phyloP scores from a whole-genome alignment of 2,113 vertebrate species.

The Phaetusa simplex region DNA sequence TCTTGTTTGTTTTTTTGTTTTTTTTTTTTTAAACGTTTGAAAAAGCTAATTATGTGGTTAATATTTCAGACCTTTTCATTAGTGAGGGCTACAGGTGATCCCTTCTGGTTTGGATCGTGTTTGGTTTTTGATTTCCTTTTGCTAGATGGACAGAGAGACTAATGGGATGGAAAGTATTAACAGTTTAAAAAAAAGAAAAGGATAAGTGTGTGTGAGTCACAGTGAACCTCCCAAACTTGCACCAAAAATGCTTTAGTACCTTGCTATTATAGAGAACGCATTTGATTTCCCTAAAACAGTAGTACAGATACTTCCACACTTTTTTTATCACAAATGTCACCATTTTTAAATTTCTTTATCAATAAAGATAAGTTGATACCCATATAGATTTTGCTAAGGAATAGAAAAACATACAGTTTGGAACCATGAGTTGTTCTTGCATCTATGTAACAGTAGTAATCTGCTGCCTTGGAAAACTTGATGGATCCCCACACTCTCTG shows the following conservation, averaged over 20 bases:
- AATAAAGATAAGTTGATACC: neutral
- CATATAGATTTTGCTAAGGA: neutral
- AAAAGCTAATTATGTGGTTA: neutral
- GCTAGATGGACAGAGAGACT: neutral
- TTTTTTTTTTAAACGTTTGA: neutral
- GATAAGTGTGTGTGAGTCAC: neutral
- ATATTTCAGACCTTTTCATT: neutral
- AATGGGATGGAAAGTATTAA: neutral
- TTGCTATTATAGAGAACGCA: neutral
- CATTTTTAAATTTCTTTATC: neutral
- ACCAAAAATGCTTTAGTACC: neutral
- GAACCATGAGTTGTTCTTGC: neutral
- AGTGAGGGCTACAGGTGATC: neutral
- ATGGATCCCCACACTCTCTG: neutral
- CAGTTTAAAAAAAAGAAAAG: neutral
- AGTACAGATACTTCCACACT: neutral
- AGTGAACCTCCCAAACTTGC: neutral
- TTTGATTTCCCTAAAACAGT: neutral
- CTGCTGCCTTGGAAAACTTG: neutral
- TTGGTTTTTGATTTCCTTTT: neutral
- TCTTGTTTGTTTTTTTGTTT: neutral
- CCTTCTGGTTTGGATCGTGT: neutral
- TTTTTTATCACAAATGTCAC: neutral
- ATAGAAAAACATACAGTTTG: neutral
- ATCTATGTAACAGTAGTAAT: neutral